A percentile compares a stretch with the other conserved stretches of the same genome.
Conservation (phyloP, 2,888 invertebrate genomes). For the Sialis fuliginosa region DNA sequence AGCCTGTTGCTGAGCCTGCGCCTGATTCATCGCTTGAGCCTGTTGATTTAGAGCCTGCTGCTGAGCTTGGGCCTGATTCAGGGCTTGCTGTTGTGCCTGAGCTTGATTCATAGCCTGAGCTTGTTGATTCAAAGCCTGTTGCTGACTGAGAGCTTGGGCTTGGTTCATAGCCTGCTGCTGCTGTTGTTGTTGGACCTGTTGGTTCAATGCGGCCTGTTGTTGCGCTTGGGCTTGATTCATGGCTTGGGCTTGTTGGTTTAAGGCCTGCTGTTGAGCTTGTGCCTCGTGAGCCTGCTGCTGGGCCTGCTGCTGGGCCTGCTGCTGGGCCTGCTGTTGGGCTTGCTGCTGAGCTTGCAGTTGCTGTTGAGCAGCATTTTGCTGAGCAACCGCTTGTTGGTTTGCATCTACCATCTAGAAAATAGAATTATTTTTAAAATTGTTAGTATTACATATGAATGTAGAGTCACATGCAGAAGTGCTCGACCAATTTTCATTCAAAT, state of each 20-base stretch:
- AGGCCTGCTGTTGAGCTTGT: conserved; percentile 28
- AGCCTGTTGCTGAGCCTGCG: conserved; percentile 14
- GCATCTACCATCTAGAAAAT: conserved; percentile 12
- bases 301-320: conserved; percentile 23
- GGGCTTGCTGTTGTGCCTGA: conserved; percentile 23
- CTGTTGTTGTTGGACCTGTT: conserved; percentile 6
- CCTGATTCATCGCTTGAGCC: conserved; percentile 20
- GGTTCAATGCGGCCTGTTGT: conserved; percentile 17
- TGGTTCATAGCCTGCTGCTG: conserved; percentile 11
- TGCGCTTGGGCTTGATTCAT: conserved; percentile 16
- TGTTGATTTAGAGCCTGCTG: conserved; percentile 25
- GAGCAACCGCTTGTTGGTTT: conserved; percentile 16
- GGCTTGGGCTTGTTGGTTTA: conserved; percentile 21
- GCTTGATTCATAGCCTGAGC: conserved; percentile 6
- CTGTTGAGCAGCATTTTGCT: conserved; percentile 10
- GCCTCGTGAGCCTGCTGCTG: conserved; percentile 21
- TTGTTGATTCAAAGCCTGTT: conserved; percentile 22
- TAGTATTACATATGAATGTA: too few species aligned
- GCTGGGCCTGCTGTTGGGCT: conserved; percentile 22
- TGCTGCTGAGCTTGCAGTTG: conserved; percentile 11
- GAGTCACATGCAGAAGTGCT: too few species aligned
- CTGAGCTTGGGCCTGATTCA: conserved; percentile 24
- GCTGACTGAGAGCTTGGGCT: conserved; percentile 22
- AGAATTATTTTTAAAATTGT: neutral
- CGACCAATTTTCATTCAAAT: too few species aligned